A percentile compares a stretch with the other conserved stretches of the same genome.
These are phyloP conservation scores for Aphidius colemani DNA, from an alignment of 2,888 invertebrate genomes.

Conservation along the genomic window DNA sequence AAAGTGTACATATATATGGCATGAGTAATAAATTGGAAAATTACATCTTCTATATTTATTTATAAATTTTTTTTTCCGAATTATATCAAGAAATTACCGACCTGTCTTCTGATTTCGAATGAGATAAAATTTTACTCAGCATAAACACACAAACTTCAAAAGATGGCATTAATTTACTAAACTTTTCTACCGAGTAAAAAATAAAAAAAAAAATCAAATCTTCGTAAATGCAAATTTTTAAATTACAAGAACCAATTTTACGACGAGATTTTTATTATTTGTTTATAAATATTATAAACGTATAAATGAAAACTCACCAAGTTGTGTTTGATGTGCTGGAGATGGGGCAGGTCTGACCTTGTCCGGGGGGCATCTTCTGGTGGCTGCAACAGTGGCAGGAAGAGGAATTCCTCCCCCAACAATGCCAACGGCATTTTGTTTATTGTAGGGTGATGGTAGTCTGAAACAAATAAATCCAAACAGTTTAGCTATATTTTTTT, in stretches of 20 bases:
- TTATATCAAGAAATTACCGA: too few relatives aligned
- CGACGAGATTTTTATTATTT: background rate
- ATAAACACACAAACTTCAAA: too few relatives aligned
- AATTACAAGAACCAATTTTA: background rate
- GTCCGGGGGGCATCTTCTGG: slow-evolving; percentile 78
- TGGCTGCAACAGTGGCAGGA: slow-evolving; percentile 78
- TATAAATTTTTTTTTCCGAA: too few relatives aligned
- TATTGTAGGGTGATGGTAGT: slow-evolving; percentile 57
- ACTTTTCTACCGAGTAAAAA: too few relatives aligned
- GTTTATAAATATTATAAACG: background rate
- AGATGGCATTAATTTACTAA: too few relatives aligned
- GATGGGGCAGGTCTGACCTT: slow-evolving; percentile 77
- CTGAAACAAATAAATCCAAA: slow-evolving; percentile 39
- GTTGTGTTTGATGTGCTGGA: slow-evolving; percentile 60
- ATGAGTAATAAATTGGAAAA: too few relatives aligned
- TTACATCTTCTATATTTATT: too few relatives aligned
- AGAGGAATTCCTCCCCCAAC: slow-evolving; percentile 71
- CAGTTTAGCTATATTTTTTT: slow-evolving; percentile 1
- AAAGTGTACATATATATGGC: too few relatives aligned
- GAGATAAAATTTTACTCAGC: too few relatives aligned
- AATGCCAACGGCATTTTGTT: slow-evolving; percentile 63
- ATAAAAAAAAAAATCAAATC: too few relatives aligned
- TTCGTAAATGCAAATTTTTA: too few relatives aligned
- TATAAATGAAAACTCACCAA: slow-evolving; percentile 45
- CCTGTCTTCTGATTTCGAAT: too few relatives aligned